phyloP scores from a whole-genome alignment of 1,140 invertebrate genomes.

The Eumeta japonica region DNA sequence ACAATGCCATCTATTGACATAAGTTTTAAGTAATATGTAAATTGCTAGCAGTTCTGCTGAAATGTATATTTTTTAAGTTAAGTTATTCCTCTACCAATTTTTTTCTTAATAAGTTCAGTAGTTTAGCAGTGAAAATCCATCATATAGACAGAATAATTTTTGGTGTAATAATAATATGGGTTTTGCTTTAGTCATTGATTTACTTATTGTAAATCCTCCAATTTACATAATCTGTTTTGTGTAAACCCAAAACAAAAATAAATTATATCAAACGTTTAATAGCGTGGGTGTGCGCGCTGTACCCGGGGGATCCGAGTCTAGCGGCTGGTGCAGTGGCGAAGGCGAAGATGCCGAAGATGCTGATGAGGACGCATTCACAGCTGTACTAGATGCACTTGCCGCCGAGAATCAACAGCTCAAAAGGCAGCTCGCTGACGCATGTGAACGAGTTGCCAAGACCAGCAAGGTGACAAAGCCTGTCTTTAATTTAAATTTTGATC shows the following conservation, averaged over 20 bases:
- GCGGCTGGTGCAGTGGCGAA: slow-evolving; percentile 55
- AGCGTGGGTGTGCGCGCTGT: slow-evolving; percentile 48
- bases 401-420: slow-evolving; percentile 84
- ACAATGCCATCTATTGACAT: no score
- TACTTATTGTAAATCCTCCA: not conserved
- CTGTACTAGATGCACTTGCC: slow-evolving; percentile 81
- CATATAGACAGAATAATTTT: no score
- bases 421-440: slow-evolving; percentile 76
- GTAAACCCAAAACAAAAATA: not conserved
- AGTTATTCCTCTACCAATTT: no score
- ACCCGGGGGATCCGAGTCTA: slow-evolving; percentile 49
- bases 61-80: no score
- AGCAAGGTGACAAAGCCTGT: slow-evolving; percentile 65
- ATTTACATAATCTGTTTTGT: not conserved
- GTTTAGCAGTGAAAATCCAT: no score
- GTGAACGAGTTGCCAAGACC: slow-evolving; percentile 82
- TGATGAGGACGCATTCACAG: slow-evolving; percentile 65
- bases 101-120: no score
- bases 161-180: no score
- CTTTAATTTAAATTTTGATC: not conserved
- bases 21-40: no score
- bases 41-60: no score
- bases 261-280: not conserved
- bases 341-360: slow-evolving; percentile 60
- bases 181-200: no score